Percentiles rank a stretch among this genome's conserved stretches.
phyloP scores from a whole-genome alignment of 2,888 invertebrate species.

The Melipona beecheii region DNA sequence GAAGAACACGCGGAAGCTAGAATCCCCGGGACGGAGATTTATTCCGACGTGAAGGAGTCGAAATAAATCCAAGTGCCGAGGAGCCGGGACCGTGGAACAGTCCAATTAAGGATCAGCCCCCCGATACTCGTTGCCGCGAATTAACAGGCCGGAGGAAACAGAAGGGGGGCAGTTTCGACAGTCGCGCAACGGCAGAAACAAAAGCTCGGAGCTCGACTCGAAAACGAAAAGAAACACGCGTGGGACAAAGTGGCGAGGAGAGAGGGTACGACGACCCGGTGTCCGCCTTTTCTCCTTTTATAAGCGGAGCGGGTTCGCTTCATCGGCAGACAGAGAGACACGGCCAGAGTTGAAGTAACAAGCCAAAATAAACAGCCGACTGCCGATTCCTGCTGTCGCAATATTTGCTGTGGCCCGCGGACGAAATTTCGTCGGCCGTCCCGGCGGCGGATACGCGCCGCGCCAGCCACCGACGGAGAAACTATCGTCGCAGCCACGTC shows the following conservation, averaged over 20 bases:
- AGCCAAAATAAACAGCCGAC: constrained; percentile 76
- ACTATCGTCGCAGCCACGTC: constrained; percentile 58
- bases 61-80: not conserved
- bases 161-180: not conserved
- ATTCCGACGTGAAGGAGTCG: not conserved
- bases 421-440: constrained; percentile 66
- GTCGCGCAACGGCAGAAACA: too few relatives aligned
- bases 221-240: constrained; percentile 2
- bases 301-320: constrained; percentile 12
- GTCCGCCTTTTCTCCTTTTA: constrained; percentile 48
- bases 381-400: constrained; percentile 75
- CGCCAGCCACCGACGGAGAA: constrained; percentile 25
- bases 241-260: not conserved
- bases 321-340: constrained; percentile 48
- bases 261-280: not conserved
- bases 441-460: not conserved
- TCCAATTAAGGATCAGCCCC: not conserved
- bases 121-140: not conserved
- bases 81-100: not conserved
- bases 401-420: constrained; percentile 70
- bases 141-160: not conserved
- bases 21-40: not conserved
- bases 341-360: constrained; percentile 65
- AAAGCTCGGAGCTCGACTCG: too few relatives aligned
- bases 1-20: not conserved